Evolutionary conservation across 2,888 invertebrate genomes (phyloP).

Genomic region (Conomelus anceps): DNA sequence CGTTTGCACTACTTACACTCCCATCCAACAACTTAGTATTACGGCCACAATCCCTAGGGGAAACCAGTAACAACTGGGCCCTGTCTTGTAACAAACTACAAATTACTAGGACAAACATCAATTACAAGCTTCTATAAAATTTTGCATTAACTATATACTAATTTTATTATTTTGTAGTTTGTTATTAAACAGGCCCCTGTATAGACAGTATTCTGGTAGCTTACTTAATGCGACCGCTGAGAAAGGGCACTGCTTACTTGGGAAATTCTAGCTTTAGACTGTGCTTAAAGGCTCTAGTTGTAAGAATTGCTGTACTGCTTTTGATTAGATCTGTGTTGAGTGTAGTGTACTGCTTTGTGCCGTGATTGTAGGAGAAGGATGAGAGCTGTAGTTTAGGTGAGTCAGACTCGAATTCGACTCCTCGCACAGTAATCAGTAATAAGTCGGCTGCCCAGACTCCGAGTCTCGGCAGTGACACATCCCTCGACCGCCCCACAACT

Average conservation of each 20-base stretch:
- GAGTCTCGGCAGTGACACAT: conserved; percentile 22
- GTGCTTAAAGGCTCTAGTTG: neutral
- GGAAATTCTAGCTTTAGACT: neutral
- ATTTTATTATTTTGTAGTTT: neutral
- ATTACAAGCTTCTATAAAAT: too few relatives aligned
- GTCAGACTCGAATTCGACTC: conserved; percentile 53
- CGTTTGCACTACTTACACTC: too few relatives aligned
- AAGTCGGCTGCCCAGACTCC: conserved; percentile 23
- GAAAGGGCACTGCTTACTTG: neutral
- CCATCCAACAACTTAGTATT: too few relatives aligned
- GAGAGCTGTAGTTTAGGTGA: conserved; percentile 60
- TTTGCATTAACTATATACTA: too few relatives aligned
- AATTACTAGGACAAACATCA: too few relatives aligned
- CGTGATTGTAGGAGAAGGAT: conserved; percentile 44
- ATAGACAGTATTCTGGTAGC: neutral
- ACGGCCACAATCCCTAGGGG: too few relatives aligned
- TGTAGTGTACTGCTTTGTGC: neutral
- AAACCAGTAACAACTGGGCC: too few relatives aligned
- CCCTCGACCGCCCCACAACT: conserved; percentile 4
- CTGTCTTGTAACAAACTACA: too few relatives aligned
- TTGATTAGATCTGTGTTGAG: neutral
- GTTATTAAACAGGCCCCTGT: neutral
- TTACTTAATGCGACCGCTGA: neutral
- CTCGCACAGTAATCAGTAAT: conserved; percentile 31
- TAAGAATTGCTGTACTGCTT: too few relatives aligned